Base-by-base conservation (phyloP, 2,888 invertebrate genomes). In the Pterobdella sp. region DNA sequence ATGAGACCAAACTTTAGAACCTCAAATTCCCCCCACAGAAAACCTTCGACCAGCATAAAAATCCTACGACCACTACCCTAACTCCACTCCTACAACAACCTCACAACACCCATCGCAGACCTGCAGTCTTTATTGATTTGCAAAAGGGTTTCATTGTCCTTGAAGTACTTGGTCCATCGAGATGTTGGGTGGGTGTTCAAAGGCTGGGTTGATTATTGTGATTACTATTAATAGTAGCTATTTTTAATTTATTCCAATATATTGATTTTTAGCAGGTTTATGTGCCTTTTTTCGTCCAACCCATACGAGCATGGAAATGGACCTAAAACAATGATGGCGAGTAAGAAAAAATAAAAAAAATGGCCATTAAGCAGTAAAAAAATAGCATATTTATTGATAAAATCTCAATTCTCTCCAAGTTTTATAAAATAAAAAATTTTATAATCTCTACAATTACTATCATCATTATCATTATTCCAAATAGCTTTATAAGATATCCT, bases 61-160 rank as follows among this genome's bases (percentile, higher is more conserved):
- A n/a, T n/a, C 42, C 42, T 42, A 7, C 42, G 7, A 7, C 42
- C 18, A 7, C 42, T 42, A 14, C 18, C 18, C 42, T 18, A 14
- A 7, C 42, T 42, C 60, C 7, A 26, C 60, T 18, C 26, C 60
- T 3, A 26, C 60, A 4, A 26, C 49, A 42, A 18, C 49, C n/a
- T 31, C 32, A n/a, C 22, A n/a, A 37, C 26, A 32, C n/a, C 29
- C 42, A 31, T 69, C 31, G 26, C 78, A 75, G 77, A 87, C 86
- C 94, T 88, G 68, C 94, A 95, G 85, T 96, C 95, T 84, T 96
- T 97, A 84, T 97, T 96, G 79, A 98, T 97, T 87, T 98, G 98
- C 64, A 95, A 85, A 60, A 98, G 85, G 75, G 96, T 94, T 85
- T 97, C 95, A 84, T 98, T 98, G 83, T 98, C 97, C 83, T 91